These are phyloP conservation scores for Actenoides hombroni DNA, from an alignment of 2,113 vertebrate genomes.

Conservation along the genomic window DNA sequence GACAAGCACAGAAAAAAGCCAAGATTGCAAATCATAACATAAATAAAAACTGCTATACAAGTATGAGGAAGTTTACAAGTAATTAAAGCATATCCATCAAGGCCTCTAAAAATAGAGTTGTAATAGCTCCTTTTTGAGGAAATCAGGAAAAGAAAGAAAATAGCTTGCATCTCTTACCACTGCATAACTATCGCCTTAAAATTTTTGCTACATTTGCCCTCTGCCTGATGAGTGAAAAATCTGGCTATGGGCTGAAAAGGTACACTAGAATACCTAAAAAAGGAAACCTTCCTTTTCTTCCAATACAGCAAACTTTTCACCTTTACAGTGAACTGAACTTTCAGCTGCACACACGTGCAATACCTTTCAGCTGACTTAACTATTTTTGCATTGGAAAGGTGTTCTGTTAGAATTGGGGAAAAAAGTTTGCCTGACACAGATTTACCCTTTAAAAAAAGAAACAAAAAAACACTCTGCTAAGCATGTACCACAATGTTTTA, in stretches of 20 bases:
- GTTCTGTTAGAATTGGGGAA: background rate
- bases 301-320: background rate
- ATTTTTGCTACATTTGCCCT: background rate
- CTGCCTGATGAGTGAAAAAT: background rate
- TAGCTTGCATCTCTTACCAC: background rate
- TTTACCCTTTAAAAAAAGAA: background rate
- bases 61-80: background rate
- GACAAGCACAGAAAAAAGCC: background rate
- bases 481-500: background rate
- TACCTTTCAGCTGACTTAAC: background rate
- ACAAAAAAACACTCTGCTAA: background rate
- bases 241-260: background rate
- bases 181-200: background rate
- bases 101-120: constrained; percentile 11
- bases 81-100: background rate
- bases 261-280: background rate
- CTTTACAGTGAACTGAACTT: background rate
- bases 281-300: background rate
- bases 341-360: rapidly evolving
- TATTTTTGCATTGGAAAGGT: background rate
- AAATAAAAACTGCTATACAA: background rate
- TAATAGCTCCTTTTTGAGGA: constrained; percentile 25
- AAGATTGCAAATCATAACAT: background rate
- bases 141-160: background rate
- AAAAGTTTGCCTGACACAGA: background rate